A percentile compares a stretch with the other conserved stretches of the same genome.
phyloP scores from a whole-genome alignment of 2,113 vertebrate genomes.

The Carassius auratus region DNA sequence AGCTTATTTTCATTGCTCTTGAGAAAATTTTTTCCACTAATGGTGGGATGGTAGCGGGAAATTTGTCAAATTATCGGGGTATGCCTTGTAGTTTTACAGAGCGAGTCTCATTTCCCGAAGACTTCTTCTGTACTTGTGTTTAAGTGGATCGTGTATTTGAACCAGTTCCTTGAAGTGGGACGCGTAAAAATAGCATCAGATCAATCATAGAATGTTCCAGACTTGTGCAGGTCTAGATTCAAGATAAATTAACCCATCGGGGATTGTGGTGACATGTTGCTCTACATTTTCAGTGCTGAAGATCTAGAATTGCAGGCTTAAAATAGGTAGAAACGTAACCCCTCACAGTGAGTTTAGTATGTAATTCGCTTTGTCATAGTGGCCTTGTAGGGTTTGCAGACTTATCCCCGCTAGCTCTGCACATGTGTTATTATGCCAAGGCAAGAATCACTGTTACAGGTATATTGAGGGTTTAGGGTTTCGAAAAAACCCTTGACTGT shows the following conservation, averaged over 20 bases:
- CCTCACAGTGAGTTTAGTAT: background rate
- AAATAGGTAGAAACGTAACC: conserved; percentile 1
- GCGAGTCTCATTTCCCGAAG: conserved; percentile 52
- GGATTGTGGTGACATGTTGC: conserved; percentile 62
- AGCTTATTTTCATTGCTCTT: conserved; percentile 47
- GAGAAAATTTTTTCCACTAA: conserved; percentile 31
- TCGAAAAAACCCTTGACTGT: background rate
- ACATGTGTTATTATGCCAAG: conserved; percentile 16
- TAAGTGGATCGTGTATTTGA: conserved; percentile 61
- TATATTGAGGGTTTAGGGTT: background rate
- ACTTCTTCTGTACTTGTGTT: conserved; percentile 58
- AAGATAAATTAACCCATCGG: conserved; percentile 70
- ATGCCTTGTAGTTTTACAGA: conserved; percentile 22
- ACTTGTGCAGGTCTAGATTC: conserved; percentile 72
- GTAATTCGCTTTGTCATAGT: conserved; percentile 16
- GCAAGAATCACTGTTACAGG: background rate
- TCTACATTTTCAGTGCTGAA: conserved; percentile 50
- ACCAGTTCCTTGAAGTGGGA: conserved; percentile 76
- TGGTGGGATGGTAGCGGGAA: conserved; percentile 3
- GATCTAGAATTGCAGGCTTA: conserved; percentile 10
- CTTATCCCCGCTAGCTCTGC: background rate
- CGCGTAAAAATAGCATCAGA: conserved; percentile 79
- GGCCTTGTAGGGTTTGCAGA: background rate
- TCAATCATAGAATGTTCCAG: conserved; percentile 75
- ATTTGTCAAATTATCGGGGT: conserved; percentile 21